Conservation (phyloP, 2,797 vertebrate species). For the Thripadectes ignobilis region DNA sequence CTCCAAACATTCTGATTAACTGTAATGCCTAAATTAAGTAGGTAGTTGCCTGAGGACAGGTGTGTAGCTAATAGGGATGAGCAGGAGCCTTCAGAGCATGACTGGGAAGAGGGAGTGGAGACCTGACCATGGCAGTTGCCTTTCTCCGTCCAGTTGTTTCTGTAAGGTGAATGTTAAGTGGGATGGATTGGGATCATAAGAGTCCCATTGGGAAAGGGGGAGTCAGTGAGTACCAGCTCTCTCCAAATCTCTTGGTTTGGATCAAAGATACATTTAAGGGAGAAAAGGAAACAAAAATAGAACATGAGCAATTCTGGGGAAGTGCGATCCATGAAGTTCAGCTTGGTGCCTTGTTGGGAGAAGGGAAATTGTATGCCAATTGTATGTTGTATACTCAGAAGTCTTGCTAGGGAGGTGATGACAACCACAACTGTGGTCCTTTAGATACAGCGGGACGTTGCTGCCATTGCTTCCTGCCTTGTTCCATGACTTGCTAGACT, state of each 20-base stretch:
- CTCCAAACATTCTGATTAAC: background rate
- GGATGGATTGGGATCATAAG: background rate
- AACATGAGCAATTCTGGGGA: background rate
- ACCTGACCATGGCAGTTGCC: background rate
- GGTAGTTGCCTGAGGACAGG: background rate
- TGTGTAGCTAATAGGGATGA: background rate
- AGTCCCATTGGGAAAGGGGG: background rate
- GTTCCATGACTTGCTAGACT: background rate
- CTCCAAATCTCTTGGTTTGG: background rate
- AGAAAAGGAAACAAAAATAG: background rate
- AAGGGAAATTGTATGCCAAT: background rate
- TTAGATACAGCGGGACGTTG: background rate
- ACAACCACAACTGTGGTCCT: fast-evolving
- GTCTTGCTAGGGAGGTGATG: background rate
- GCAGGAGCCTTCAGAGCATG: background rate
- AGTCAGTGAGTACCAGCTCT: background rate
- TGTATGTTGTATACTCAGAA: background rate
- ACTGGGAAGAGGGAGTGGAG: background rate
- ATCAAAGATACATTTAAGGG: background rate
- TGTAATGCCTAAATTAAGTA: background rate
- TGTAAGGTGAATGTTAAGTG: background rate
- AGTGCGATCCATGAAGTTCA: background rate
- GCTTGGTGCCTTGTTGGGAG: background rate
- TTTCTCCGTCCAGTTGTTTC: background rate
- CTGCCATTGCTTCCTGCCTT: background rate